Percentiles rank a stretch among this genome's conserved stretches.
Evolutionary conservation across 2,113 vertebrate genomes (phyloP).

Genomic region (Bufo bufo): DNA sequence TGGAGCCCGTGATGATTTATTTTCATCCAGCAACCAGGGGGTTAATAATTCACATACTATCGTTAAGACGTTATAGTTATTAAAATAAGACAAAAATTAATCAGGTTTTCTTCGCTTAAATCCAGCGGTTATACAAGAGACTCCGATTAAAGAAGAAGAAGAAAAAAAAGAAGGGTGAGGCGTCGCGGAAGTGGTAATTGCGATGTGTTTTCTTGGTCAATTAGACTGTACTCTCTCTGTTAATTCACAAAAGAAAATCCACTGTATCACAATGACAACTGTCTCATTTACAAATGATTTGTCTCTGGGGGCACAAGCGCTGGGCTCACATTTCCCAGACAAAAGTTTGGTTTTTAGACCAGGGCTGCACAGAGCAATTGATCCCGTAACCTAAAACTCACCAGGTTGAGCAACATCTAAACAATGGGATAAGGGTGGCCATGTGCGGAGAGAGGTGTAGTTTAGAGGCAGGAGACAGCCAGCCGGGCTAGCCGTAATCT

Average conservation of each 20-base stretch:
- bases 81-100: background rate
- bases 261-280: conserved; percentile 62
- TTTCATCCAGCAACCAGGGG: background rate
- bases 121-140: conserved; percentile 28
- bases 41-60: background rate
- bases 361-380: conserved; percentile 95
- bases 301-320: conserved; percentile 87
- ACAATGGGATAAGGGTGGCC: conserved; percentile 82
- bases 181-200: conserved; percentile 51
- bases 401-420: conserved; percentile 93
- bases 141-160: conserved; percentile 22
- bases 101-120: background rate
- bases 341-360: conserved; percentile 84
- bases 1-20: too few species aligned
- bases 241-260: background rate
- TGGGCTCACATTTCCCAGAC: conserved; percentile 89
- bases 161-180: background rate
- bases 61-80: background rate
- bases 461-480: conserved; percentile 87
- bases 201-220: conserved; percentile 58
- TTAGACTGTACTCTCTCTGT: conserved; percentile 71
- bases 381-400: conserved; percentile 90
- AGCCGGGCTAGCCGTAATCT: conserved; percentile 96
- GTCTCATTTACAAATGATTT: conserved; percentile 74
- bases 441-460: conserved; percentile 60